Evolutionary conservation across 2,888 invertebrate genomes (phyloP).

Genomic region (Drosophila atripex): DNA sequence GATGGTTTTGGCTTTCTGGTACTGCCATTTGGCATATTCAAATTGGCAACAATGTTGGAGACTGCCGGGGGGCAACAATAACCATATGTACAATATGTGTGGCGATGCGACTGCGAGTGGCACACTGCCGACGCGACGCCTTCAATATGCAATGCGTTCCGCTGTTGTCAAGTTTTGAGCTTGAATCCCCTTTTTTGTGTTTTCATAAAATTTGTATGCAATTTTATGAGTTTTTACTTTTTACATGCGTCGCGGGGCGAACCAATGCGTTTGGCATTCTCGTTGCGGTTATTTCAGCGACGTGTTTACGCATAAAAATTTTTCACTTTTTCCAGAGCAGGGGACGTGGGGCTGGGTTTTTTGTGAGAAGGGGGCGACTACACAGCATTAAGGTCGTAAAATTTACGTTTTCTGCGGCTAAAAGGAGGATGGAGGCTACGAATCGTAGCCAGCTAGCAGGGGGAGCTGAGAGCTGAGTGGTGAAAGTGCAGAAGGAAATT

Average conservation of each 20-base stretch:
- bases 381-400: constrained; percentile 51
- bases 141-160: constrained; percentile 50
- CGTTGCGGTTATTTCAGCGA: constrained; percentile 57
- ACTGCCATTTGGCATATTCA: constrained; percentile 37
- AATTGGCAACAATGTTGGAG: constrained; percentile 54
- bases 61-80: constrained; percentile 36
- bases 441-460: constrained; percentile 20
- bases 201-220: constrained; percentile 60
- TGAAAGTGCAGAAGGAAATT: constrained; percentile 29
- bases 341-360: constrained; percentile 15
- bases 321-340: constrained; percentile 38
- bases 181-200: constrained; percentile 23
- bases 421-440: constrained; percentile 11
- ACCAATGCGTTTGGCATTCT: constrained; percentile 36
- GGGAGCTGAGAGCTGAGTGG: constrained; percentile 34
- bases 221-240: constrained; percentile 57
- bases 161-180: constrained; percentile 45
- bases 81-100: constrained; percentile 21
- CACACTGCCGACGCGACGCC: constrained; percentile 14
- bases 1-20: constrained; percentile 2
- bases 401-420: constrained; percentile 50
- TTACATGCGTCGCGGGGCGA: constrained; percentile 28
- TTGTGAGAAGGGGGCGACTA: not conserved
- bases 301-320: constrained; percentile 68
- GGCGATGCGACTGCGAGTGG: constrained; percentile 6